A percentile compares a stretch with the other conserved stretches of the same genome.
Conservation (phyloP, 1,140 invertebrate genomes). For the Formica selysi region DNA sequence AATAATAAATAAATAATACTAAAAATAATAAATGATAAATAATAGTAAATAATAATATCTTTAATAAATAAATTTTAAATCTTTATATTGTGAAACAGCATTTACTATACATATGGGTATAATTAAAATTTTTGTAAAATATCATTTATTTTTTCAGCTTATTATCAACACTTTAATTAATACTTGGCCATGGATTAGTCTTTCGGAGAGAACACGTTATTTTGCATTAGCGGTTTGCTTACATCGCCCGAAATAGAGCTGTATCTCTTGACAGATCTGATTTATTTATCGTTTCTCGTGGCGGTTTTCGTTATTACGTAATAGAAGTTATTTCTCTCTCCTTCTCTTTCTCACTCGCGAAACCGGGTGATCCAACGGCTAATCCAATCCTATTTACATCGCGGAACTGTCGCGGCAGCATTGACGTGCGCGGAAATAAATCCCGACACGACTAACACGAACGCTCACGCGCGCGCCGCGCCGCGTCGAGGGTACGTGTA, state of each 20-base stretch:
- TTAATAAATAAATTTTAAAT: background rate
- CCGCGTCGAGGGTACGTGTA: constrained; percentile 55
- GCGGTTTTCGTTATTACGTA: constrained; percentile 38
- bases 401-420: constrained; percentile 52
- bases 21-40: too few relatives aligned
- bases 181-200: background rate
- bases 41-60: background rate
- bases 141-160: background rate
- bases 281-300: background rate
- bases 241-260: constrained; percentile 3
- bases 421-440: constrained; percentile 76
- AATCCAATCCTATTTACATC: constrained; percentile 75
- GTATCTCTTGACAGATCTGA: background rate
- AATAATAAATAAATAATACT: too few relatives aligned
- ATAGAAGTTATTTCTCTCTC: constrained; percentile 12
- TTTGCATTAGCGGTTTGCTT: background rate
- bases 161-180: too few relatives aligned
- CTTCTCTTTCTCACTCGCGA: background rate
- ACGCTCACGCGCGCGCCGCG: constrained; percentile 20
- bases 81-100: too few relatives aligned
- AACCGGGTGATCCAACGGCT: constrained; percentile 31
- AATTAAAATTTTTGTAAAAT: too few relatives aligned
- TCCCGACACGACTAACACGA: constrained; percentile 62
- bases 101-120: too few relatives aligned
- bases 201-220: background rate